These are phyloP conservation scores for Pinctada fucata DNA, from an alignment of 2,888 invertebrate genomes.

Conservation along the genomic window DNA sequence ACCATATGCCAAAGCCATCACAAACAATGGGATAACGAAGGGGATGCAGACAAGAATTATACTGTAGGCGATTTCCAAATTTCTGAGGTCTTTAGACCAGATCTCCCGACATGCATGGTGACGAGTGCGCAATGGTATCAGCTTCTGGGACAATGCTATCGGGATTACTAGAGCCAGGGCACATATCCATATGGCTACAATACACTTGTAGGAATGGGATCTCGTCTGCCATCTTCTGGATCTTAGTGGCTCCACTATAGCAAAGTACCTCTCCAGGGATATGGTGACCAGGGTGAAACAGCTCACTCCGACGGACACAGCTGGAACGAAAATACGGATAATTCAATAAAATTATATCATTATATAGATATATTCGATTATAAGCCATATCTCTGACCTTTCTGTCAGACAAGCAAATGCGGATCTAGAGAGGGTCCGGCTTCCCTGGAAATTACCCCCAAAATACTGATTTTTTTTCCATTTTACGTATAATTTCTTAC, in stretches of 20 bases:
- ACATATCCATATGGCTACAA: conserved; percentile 76
- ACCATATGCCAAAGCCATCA: conserved; percentile 86
- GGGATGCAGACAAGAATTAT: conserved; percentile 84
- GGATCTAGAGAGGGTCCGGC: too few relatives aligned
- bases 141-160: conserved; percentile 79
- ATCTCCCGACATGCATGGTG: conserved; percentile 67
- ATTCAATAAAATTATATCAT: too few relatives aligned
- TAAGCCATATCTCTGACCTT: too few relatives aligned
- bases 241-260: conserved; percentile 86
- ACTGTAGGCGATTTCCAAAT: conserved; percentile 82
- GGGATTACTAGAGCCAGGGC: conserved; percentile 84
- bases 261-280: conserved; percentile 87
- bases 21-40: conserved; percentile 85
- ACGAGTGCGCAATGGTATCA: conserved; percentile 49
- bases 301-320: conserved; percentile 85
- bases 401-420: too few relatives aligned
- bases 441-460: too few relatives aligned
- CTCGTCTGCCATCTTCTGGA: conserved; percentile 86
- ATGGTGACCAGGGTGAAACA: conserved; percentile 88
- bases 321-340: conserved; percentile 79
- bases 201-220: conserved; percentile 83
- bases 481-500: too few relatives aligned
- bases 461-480: too few relatives aligned
- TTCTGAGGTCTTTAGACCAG: conserved; percentile 62
- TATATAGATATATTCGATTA: too few relatives aligned